Evolutionary conservation across 2,797 vertebrate genomes (phyloP).

Genomic region (Enteromius anoplus): DNA sequence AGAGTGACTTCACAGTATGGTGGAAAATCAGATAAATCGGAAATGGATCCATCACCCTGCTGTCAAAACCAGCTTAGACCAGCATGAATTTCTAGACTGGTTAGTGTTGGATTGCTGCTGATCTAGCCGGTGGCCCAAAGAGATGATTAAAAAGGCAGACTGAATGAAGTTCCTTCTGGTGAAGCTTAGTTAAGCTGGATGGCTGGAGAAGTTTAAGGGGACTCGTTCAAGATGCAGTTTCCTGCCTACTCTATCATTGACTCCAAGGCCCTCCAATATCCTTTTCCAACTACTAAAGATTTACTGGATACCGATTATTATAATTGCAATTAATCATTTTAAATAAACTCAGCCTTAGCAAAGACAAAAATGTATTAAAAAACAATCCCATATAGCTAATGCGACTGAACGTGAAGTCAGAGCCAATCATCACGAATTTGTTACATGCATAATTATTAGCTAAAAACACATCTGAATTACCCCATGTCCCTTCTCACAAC

Average conservation of each 20-base stretch:
- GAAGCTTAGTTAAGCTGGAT: not conserved
- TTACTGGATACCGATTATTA: not conserved
- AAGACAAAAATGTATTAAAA: not conserved
- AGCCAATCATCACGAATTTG: not conserved
- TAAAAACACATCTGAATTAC: not conserved
- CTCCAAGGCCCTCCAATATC: not conserved
- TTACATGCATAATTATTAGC: not conserved
- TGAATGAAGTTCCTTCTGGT: not conserved
- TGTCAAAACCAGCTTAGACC: conserved; percentile 20
- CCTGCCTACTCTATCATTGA: not conserved
- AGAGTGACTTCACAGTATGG: not conserved
- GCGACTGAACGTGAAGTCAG: not conserved
- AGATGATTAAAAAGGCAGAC: not conserved
- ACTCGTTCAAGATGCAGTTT: not conserved
- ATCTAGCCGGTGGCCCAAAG: not conserved
- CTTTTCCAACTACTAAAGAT: not conserved
- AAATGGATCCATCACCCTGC: not conserved
- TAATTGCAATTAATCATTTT: not conserved
- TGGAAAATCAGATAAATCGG: not conserved
- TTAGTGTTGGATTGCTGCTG: conserved; percentile 4
- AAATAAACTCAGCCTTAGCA: not conserved
- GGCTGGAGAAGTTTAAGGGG: not conserved
- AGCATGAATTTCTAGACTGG: not conserved
- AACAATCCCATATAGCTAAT: not conserved
- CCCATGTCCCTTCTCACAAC: not conserved